phyloP scores from a whole-genome alignment of 2,888 invertebrate genomes.

The Macrosiphum euphorbiae region DNA sequence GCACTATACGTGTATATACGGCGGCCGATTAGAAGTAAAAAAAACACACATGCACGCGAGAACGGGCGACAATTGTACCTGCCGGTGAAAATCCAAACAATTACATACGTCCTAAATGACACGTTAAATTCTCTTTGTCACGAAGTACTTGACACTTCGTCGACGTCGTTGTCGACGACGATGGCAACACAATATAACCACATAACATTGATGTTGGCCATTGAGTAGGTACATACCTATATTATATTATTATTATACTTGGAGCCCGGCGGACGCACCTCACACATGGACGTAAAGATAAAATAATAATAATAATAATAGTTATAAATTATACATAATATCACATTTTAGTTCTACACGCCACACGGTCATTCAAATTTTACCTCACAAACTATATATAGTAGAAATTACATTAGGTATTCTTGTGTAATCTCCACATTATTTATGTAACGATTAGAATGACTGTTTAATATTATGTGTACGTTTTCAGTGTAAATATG shows the following conservation, averaged over 20 bases:
- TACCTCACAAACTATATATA: not conserved
- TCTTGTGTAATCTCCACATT: constrained; percentile 16
- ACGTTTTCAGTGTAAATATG: not conserved
- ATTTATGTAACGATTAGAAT: constrained; percentile 14
- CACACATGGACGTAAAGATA: constrained; percentile 1
- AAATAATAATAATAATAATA: constrained; percentile 34
- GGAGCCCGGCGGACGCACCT: constrained; percentile 20
- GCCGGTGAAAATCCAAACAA: constrained; percentile 36
- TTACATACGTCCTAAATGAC: constrained; percentile 50
- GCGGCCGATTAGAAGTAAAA: not conserved
- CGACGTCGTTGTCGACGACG: constrained; percentile 15
- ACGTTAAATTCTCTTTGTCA: constrained; percentile 62
- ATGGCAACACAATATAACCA: constrained; percentile 8
- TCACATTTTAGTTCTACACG: not conserved
- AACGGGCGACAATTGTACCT: constrained; percentile 23
- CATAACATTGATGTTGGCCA: constrained; percentile 21
- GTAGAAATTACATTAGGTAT: not conserved
- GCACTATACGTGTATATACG: not conserved
- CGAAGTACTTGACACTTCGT: constrained; percentile 56
- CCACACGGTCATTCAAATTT: not conserved
- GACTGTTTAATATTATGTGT: not conserved
- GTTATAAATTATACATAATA: constrained; percentile 24
- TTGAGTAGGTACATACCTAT: constrained; percentile 9
- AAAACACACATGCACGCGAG: constrained; percentile 32
- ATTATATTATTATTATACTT: not conserved